Evolutionary conservation across 2,888 invertebrate genomes (phyloP).

Genomic region (Drosophila incognita): DNA sequence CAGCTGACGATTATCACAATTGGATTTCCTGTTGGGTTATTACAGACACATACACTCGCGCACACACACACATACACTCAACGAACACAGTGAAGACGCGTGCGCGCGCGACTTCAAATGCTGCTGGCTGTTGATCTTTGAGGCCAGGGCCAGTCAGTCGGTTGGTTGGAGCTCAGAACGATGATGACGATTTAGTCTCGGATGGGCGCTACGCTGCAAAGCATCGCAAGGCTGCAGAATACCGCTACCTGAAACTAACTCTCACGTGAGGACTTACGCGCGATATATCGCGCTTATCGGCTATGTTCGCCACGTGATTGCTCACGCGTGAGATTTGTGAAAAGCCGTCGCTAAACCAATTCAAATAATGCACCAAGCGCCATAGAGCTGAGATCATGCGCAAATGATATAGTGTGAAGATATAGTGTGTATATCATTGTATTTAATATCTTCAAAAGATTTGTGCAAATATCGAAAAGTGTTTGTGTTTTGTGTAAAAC

Average conservation of each 20-base stretch:
- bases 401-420: constrained; percentile 12
- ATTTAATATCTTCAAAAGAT: constrained; percentile 17
- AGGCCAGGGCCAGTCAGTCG: constrained; percentile 73
- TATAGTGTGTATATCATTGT: constrained; percentile 5
- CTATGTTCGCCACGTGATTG: constrained; percentile 48
- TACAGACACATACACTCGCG: constrained; percentile 10
- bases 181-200: constrained; percentile 79
- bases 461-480: constrained; percentile 20
- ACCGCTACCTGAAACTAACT: constrained; percentile 40
- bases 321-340: constrained; percentile 21
- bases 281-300: constrained; percentile 30
- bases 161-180: constrained; percentile 74
- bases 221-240: constrained; percentile 73
- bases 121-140: constrained; percentile 64
- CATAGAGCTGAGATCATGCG: constrained; percentile 6
- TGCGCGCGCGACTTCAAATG: constrained; percentile 71
- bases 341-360: constrained; percentile 52
- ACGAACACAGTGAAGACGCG: constrained; percentile 56
- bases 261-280: constrained; percentile 28
- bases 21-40: constrained; percentile 46
- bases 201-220: constrained; percentile 82
- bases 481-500: constrained; percentile 19
- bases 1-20: constrained; percentile 4
- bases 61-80: constrained; percentile 6
- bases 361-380: constrained; percentile 15